Evolutionary conservation across 2,113 vertebrate genomes (phyloP).

Genomic region (Ailuropoda melanoleuca): DNA sequence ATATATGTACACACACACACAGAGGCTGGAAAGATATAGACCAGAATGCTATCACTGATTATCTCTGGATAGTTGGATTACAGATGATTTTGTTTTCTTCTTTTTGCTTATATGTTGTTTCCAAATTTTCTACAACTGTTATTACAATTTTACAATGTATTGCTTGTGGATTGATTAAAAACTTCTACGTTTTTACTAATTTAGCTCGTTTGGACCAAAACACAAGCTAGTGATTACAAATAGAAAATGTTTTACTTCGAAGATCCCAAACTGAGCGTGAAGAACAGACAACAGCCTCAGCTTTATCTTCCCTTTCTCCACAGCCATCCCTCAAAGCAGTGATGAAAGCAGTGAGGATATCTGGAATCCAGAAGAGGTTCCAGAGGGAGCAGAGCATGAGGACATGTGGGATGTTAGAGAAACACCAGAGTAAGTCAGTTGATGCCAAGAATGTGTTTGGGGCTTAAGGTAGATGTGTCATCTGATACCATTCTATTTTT

Average conservation of each 20-base stretch:
- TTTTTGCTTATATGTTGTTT: neutral
- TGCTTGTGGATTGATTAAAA: conserved; percentile 13
- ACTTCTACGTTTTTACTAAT: conserved; percentile 12
- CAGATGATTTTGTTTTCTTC: conserved; percentile 40
- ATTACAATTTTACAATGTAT: neutral
- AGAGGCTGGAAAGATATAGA: neutral
- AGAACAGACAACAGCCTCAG: neutral
- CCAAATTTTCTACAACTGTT: neutral
- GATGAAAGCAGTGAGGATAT: conserved; percentile 87
- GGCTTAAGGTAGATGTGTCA: conserved; percentile 33
- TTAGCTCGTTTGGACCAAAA: conserved; percentile 36
- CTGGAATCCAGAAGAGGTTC: conserved; percentile 91
- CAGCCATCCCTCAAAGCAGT: conserved; percentile 71
- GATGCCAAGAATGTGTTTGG: conserved; percentile 34
- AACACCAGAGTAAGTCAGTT: conserved; percentile 92
- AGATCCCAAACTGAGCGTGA: conserved; percentile 23
- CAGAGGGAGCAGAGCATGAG: conserved; percentile 89
- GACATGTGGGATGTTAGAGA: conserved; percentile 90
- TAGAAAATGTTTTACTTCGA: conserved; percentile 15
- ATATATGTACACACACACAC: neutral
- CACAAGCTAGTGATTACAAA: conserved; percentile 14
- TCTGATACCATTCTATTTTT: conserved; percentile 53
- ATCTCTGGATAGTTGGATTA: neutral
- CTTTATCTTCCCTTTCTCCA: conserved; percentile 35
- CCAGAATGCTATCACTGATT: neutral